Evolutionary conservation across 2,797 vertebrate genomes (phyloP).

Genomic region (Myripristis murdjan): DNA sequence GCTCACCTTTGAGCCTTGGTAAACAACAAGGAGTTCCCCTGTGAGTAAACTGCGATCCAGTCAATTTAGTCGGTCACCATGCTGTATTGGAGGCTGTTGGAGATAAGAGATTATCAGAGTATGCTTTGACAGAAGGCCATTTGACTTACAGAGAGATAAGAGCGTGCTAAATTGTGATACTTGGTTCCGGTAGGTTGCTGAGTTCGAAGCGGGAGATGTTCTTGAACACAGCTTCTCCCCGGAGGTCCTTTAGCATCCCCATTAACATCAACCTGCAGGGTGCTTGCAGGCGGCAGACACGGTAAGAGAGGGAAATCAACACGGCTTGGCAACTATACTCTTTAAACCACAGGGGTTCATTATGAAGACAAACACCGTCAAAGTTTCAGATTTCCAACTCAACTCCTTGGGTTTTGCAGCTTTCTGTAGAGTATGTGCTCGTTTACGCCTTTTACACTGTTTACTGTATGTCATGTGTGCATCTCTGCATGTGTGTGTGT

Average conservation of each 20-base stretch:
- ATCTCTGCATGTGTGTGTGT: conserved; percentile 5
- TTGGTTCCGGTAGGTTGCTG: conserved; percentile 21
- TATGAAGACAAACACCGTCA: conserved; percentile 24
- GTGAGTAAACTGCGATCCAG: conserved; percentile 46
- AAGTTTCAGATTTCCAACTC: conserved; percentile 8
- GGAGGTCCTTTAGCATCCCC: conserved; percentile 87
- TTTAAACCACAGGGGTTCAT: conserved; percentile 40
- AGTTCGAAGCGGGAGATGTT: conserved; percentile 70
- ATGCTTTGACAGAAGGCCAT: conserved; percentile 32
- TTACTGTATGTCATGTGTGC: not conserved
- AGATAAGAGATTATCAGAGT: conserved; percentile 37
- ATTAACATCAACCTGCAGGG: conserved; percentile 90
- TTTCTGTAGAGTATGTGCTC: not conserved
- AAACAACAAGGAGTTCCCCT: conserved; percentile 68
- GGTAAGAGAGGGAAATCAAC: conserved; percentile 76
- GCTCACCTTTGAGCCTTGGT: conserved; percentile 78
- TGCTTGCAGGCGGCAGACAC: conserved; percentile 80
- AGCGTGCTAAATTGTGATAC: conserved; percentile 45
- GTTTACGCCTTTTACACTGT: not conserved
- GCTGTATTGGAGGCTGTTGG: conserved; percentile 32
- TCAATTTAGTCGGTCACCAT: conserved; percentile 21
- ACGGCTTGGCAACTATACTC: conserved; percentile 8
- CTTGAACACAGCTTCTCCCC: conserved; percentile 77
- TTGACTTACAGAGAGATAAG: conserved; percentile 50
- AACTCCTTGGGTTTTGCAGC: not conserved